Conservation (phyloP, 1,140 invertebrate genomes). For the Vanessa tameamea region DNA sequence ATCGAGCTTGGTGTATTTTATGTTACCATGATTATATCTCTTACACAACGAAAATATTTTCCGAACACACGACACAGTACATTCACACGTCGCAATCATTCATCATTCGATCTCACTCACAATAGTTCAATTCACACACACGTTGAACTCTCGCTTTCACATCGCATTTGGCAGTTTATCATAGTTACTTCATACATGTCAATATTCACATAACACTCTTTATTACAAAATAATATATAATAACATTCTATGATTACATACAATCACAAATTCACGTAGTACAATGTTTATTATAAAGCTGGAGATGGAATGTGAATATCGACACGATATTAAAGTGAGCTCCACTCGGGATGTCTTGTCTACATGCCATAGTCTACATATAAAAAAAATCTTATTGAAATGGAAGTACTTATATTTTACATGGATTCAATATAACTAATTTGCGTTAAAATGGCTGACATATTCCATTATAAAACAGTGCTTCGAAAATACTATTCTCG, state of each 20-base stretch:
- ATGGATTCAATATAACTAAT: constrained; percentile 68
- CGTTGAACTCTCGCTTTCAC: constrained; percentile 24
- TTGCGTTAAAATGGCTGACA: constrained; percentile 75
- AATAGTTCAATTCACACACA: constrained; percentile 33
- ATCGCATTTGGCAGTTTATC: constrained; percentile 77
- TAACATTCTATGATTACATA: neutral
- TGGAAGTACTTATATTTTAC: constrained; percentile 76
- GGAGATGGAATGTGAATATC: constrained; percentile 63
- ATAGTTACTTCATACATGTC: constrained; percentile 60
- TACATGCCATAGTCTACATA: constrained; percentile 72
- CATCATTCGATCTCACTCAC: constrained; percentile 35
- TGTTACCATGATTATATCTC: constrained; percentile 71
- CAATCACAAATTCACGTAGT: neutral
- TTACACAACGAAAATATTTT: constrained; percentile 67
- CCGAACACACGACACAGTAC: constrained; percentile 46
- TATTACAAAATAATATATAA: constrained; percentile 43
- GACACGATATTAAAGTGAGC: constrained; percentile 57
- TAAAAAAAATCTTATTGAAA: constrained; percentile 74
- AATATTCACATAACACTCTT: constrained; percentile 68
- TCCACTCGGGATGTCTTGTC: constrained; percentile 50
- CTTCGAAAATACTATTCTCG: constrained; percentile 63
- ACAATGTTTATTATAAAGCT: constrained; percentile 23
- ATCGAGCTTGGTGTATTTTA: constrained; percentile 73
- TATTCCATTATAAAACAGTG: constrained; percentile 58
- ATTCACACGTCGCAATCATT: constrained; percentile 43